Evolutionary conservation across 2,888 invertebrate species (phyloP), one percentile per base, ranked within the genome.

Genomic region (Torymus auratus): DNA sequence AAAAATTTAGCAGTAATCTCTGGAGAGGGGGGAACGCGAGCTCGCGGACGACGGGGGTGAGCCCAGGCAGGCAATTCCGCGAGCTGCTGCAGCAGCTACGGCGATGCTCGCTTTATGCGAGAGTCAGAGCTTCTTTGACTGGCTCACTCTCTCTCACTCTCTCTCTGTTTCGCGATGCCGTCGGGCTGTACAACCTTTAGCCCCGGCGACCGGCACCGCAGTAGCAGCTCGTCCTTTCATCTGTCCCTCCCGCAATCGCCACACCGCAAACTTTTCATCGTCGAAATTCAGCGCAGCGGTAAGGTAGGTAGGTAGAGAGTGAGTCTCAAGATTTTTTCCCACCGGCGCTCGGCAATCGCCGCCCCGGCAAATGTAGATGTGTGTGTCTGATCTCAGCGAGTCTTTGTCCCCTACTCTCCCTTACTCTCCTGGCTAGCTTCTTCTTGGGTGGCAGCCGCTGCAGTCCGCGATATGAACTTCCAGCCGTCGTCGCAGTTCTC

Each of bases 1-100:
- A 86, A 88, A 88, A 88, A 88, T 87, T 87, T 86, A 86, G 84
- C 85, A 84, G 85, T 87, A 87, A 87, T 86, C 86, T 85, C 84
- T 80, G 41, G 62, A 52, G 68, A 62, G 50, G 62, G 23, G 52
- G 50, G 23, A 52, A 15, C 52, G 62, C 52, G 61, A 76, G 80
- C 81, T 82, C 81, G 76, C 84, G 67, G 53, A 52, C 13, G 23
- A 41, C 41, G 41, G 7, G 7, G 41, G 41, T 5, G 41, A 28
- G 7, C 41, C 60, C 28, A 62, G 83, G 83, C 28, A 62, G 83
- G 83, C 85, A 86, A 86, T 86, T 86, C 84, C 84, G 82, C 78
- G 83, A 50, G n/a, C 72, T 82, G 81, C 67, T 82, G 67, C 73
- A 56, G 70, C 62, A 70, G 82, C 28, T 28, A 84, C 85, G 85